phyloP scores from a whole-genome alignment of 37 sponge, comb jelly and placozoan species.

The Haliclona indistincta region DNA sequence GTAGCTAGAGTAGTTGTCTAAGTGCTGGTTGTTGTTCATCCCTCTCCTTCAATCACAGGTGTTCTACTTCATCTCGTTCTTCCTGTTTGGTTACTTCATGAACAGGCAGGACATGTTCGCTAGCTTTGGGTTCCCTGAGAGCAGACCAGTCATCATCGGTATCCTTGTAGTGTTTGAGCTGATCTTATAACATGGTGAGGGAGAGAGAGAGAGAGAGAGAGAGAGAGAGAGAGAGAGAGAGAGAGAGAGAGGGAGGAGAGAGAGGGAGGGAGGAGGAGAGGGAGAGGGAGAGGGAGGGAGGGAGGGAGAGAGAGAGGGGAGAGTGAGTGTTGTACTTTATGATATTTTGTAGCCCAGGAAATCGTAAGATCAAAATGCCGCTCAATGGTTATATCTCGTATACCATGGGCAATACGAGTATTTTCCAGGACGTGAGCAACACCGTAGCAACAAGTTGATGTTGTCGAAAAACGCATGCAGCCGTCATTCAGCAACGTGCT shows the following conservation, averaged over 20 bases:
- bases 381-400: too few relatives aligned
- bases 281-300: background rate
- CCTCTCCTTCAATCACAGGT: slow-evolving; percentile 30
- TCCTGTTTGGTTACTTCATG: slow-evolving; percentile 81
- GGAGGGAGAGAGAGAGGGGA: background rate
- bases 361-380: too few relatives aligned
- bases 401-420: too few relatives aligned
- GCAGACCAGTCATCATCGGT: slow-evolving; percentile 85
- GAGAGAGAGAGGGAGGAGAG: background rate
- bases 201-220: background rate
- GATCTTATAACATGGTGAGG: slow-evolving; percentile 18
- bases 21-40: slow-evolving; percentile 5
- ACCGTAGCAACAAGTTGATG: background rate
- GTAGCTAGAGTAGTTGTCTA: too few relatives aligned
- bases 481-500: too few relatives aligned
- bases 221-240: slow-evolving; percentile 2
- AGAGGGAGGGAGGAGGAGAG: background rate
- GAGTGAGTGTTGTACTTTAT: too few relatives aligned
- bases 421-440: too few relatives aligned
- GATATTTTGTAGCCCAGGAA: too few relatives aligned
- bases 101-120: slow-evolving; percentile 72
- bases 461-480: background rate
- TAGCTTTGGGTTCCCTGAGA: slow-evolving; percentile 88
- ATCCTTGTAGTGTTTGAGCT: slow-evolving; percentile 76
- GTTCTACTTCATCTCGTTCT: slow-evolving; percentile 63